Conservation (phyloP, 2,888 invertebrate genomes). For the Endotricha flammealis region DNA sequence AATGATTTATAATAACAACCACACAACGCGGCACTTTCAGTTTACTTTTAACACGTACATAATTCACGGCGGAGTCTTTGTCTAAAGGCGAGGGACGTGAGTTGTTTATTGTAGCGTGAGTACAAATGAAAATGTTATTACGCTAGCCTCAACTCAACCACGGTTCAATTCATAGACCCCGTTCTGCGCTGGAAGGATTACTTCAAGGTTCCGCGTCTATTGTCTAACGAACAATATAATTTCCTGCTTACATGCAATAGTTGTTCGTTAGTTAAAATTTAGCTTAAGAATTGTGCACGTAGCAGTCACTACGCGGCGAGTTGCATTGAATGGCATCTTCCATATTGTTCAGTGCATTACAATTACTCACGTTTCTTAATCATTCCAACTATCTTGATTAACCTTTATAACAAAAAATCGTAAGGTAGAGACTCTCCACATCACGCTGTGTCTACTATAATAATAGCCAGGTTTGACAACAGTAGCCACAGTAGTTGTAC, state of each 20-base stretch:
- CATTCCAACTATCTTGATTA: no score
- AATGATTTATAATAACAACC: conserved; percentile 78
- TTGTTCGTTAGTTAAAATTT: no score
- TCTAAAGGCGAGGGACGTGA: conserved; percentile 75
- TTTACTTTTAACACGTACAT: conserved; percentile 79
- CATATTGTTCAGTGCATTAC: no score
- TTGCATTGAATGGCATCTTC: no score
- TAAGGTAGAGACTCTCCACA: no score
- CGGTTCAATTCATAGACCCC: conserved; percentile 38
- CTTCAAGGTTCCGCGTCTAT: conserved; percentile 8
- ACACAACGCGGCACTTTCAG: conserved; percentile 76
- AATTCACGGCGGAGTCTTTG: conserved; percentile 76
- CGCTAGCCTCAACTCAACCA: conserved; percentile 56
- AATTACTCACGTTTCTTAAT: no score
- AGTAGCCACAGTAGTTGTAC: no score
- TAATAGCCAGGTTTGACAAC: no score
- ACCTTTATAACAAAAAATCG: no score
- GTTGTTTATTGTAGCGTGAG: conserved; percentile 76
- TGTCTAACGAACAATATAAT: not conserved
- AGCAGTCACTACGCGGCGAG: no score
- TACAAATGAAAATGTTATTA: conserved; percentile 78
- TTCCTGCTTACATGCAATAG: not conserved
- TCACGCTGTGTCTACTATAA: no score
- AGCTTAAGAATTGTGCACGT: no score
- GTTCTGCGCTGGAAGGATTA: conserved; percentile 32